phyloP scores from a whole-genome alignment of 2,797 vertebrate species.

The Hippopotamyrus pictus region DNA sequence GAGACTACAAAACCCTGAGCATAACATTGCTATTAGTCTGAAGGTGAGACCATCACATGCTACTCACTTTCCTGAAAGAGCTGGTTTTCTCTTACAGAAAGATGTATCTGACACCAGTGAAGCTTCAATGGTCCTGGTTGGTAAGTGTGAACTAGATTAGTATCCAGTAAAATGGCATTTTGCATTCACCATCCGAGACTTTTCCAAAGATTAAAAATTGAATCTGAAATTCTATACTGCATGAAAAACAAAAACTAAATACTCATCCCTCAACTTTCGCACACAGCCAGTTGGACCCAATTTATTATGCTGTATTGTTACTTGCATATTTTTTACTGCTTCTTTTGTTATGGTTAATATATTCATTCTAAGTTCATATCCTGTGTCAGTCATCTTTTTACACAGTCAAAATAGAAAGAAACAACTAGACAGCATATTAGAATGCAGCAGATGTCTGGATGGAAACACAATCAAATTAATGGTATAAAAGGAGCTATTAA shows the following conservation, averaged over 20 bases:
- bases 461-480: neutral
- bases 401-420: neutral
- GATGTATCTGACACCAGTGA: constrained; percentile 61
- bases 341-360: neutral
- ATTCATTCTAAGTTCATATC: neutral
- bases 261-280: neutral
- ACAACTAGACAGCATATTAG: neutral
- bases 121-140: constrained; percentile 79
- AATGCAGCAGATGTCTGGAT: neutral
- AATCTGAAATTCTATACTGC: neutral
- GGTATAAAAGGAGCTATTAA: neutral
- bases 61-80: neutral
- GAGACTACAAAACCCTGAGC: neutral
- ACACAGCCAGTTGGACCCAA: neutral
- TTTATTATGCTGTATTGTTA: neutral
- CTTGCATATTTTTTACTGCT: neutral
- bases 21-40: neutral
- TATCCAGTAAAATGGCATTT: neutral
- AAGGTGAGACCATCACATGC: neutral
- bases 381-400: neutral
- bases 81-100: constrained; percentile 41
- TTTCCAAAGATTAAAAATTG: neutral
- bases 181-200: neutral
- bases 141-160: constrained; percentile 54
- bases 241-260: neutral